Evolutionary conservation across 92 coral and sea anemone genomes (phyloP).

Genomic region (Desmophyllum pertusum): DNA sequence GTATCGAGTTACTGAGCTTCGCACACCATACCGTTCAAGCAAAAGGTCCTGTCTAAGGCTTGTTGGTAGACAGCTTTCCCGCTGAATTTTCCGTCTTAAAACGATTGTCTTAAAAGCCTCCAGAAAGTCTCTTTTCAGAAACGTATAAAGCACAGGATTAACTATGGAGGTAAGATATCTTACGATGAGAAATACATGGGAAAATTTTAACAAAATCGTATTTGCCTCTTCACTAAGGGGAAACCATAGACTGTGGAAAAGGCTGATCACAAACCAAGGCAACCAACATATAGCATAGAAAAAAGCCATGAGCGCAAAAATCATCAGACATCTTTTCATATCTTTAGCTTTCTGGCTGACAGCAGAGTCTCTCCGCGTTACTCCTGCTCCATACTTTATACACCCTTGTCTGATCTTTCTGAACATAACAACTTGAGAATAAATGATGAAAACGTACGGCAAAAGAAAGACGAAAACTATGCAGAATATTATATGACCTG

Average conservation of each 20-base stretch:
- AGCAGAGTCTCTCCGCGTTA: background rate
- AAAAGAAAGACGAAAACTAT: slow-evolving; percentile 19
- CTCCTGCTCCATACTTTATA: background rate
- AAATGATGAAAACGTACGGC: slow-evolving; percentile 13
- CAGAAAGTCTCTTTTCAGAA: slow-evolving; percentile 35
- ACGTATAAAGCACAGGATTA: slow-evolving; percentile 36
- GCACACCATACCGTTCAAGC: background rate
- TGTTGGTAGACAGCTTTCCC: background rate
- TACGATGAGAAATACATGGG: slow-evolving; percentile 17
- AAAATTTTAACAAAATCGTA: background rate
- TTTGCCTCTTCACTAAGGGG: background rate
- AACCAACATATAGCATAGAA: slow-evolving; percentile 24
- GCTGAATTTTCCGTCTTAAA: slow-evolving; percentile 2
- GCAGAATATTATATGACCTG: slow-evolving; percentile 8
- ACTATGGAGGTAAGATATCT: slow-evolving; percentile 26
- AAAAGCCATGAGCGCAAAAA: slow-evolving; percentile 25
- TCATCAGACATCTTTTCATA: background rate
- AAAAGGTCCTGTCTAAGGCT: background rate
- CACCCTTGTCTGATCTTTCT: slow-evolving; percentile 8
- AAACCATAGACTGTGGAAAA: slow-evolving; percentile 10
- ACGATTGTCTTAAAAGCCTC: slow-evolving; percentile 5
- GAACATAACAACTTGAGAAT: slow-evolving; percentile 13
- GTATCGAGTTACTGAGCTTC: background rate
- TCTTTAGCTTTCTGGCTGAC: background rate
- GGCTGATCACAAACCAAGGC: slow-evolving; percentile 28